Evolutionary conservation across 2,797 vertebrate species (phyloP).

Genomic region (Xiphorhynchus erythropygius): DNA sequence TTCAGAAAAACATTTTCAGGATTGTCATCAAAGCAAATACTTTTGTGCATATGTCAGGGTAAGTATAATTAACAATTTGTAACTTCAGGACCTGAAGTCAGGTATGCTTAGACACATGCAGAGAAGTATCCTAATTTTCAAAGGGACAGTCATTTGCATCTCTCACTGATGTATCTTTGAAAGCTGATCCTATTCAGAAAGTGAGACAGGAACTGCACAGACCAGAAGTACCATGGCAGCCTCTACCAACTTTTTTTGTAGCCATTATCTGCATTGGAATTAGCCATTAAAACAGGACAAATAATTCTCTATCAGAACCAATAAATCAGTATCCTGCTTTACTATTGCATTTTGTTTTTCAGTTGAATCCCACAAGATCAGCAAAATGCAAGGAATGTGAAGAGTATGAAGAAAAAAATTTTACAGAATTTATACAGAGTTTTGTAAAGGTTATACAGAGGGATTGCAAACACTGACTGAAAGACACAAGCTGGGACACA

Average conservation of each 20-base stretch:
- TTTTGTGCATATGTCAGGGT: not conserved
- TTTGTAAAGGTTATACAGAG: constrained; percentile 67
- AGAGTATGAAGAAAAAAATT: constrained; percentile 74
- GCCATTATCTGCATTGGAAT: not conserved
- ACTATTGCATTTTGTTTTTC: constrained; percentile 50
- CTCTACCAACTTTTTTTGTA: not conserved
- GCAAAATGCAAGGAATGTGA: constrained; percentile 85
- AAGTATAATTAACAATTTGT: not conserved
- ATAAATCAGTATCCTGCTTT: not conserved
- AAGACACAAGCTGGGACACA: not conserved
- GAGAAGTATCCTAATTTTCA: not conserved
- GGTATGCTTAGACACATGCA: not conserved
- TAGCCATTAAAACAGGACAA: not conserved
- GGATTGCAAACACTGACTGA: constrained; percentile 28
- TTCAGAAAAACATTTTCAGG: not conserved
- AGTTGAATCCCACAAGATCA: constrained; percentile 61
- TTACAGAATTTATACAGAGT: constrained; percentile 75
- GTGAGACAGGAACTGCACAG: not conserved
- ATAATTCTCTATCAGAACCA: not conserved
- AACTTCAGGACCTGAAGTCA: not conserved
- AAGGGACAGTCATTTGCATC: not conserved
- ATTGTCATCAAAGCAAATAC: not conserved
- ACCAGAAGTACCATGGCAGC: not conserved
- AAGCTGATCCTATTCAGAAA: not conserved
- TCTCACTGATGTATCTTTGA: not conserved